Conservation (phyloP, 2,113 vertebrate species). For the Xiphophorus maculatus region DNA sequence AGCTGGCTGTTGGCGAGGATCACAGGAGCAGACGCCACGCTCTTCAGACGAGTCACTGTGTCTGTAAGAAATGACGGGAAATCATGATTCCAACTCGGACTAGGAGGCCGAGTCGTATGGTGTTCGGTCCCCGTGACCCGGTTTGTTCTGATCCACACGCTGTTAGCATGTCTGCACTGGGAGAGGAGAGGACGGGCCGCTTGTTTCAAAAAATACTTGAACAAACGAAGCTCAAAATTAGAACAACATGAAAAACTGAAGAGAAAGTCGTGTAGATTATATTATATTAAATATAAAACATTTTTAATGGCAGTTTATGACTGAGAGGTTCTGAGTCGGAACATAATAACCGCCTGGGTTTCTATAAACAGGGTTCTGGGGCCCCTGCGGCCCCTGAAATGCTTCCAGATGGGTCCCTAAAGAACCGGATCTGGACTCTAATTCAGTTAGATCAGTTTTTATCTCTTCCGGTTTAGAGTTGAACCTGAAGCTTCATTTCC, state of each 20-base stretch:
- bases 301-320: too few species aligned
- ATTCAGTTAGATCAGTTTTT: slow-evolving; percentile 38
- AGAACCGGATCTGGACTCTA: slow-evolving; percentile 18
- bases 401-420: slow-evolving; percentile 28
- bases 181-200: too few species aligned
- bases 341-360: neutral
- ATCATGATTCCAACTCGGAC: slow-evolving; percentile 15
- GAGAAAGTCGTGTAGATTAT: too few species aligned
- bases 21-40: slow-evolving; percentile 40
- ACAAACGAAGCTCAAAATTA: too few species aligned
- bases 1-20: slow-evolving; percentile 46
- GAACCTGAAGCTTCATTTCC: slow-evolving; percentile 30
- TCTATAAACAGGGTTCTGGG: slow-evolving; percentile 28
- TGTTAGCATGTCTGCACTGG: neutral
- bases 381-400: slow-evolving; percentile 29
- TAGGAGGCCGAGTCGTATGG: neutral
- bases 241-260: too few species aligned
- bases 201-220: too few species aligned
- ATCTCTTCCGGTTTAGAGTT: neutral
- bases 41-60: slow-evolving; percentile 26
- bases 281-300: too few species aligned
- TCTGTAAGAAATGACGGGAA: slow-evolving; percentile 39
- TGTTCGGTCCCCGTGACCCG: too few species aligned
- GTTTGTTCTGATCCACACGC: neutral
- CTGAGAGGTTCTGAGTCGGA: too few species aligned